phyloP scores from a whole-genome alignment of 2,113 vertebrate genomes.

The Nyctereutes procyonoides region DNA sequence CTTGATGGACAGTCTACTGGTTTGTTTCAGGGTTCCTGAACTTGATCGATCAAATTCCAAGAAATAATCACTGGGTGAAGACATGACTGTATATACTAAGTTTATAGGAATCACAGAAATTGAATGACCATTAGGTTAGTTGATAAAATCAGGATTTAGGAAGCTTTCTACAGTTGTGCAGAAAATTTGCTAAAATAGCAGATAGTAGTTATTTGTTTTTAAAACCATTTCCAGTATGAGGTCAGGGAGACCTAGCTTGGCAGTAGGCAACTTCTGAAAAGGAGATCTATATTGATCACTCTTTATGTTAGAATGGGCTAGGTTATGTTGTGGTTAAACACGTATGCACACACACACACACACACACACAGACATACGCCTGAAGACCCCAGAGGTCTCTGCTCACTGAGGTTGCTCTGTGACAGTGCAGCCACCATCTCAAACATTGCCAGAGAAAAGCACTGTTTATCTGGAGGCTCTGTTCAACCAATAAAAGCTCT shows the following conservation, averaged over 20 bases:
- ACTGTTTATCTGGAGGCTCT: not conserved
- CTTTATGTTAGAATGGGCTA: not conserved
- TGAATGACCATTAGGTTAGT: not conserved
- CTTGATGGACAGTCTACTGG: not conserved
- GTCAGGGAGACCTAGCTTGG: not conserved
- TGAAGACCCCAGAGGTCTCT: not conserved
- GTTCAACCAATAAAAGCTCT: not conserved
- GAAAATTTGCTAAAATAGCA: not conserved
- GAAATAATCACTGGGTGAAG: not conserved
- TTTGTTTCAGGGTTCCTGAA: not conserved
- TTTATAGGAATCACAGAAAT: not conserved
- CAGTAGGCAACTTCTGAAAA: not conserved
- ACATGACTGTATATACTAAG: not conserved
- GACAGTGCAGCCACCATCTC: not conserved
- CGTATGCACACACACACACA: no score
- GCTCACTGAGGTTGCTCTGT: not conserved
- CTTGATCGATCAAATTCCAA: not conserved
- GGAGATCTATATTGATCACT: not conserved
- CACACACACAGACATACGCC: no score
- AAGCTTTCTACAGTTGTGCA: not conserved
- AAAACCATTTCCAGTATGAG: not conserved
- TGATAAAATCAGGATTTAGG: not conserved
- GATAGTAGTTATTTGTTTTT: not conserved
- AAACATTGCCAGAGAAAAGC: not conserved
- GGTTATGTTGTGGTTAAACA: not conserved